phyloP scores from a whole-genome alignment of 2,797 vertebrate species.

The Neoniphon sammara region DNA sequence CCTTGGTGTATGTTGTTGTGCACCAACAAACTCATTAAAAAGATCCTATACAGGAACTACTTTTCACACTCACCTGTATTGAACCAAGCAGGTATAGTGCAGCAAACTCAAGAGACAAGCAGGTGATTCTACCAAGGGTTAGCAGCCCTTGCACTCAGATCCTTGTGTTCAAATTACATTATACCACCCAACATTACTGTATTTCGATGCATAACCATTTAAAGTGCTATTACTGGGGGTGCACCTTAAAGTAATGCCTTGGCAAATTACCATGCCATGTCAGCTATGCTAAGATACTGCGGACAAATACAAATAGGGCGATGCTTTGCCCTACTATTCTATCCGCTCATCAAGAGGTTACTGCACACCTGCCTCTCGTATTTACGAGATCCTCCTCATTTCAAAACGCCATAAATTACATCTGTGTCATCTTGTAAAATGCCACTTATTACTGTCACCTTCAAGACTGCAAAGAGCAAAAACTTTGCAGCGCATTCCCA shows the following conservation, averaged over 20 bases:
- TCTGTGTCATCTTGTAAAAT: slow-evolving; percentile 75
- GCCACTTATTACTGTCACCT: slow-evolving; percentile 74
- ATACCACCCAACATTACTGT: slow-evolving; percentile 40
- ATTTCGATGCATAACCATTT: slow-evolving; percentile 61
- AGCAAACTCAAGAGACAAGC: slow-evolving; percentile 46
- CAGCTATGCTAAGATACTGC: slow-evolving; percentile 20
- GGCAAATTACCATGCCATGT: slow-evolving; percentile 45
- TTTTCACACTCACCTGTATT: slow-evolving; percentile 62
- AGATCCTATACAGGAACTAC: slow-evolving; percentile 47
- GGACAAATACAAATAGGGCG: slow-evolving; percentile 48
- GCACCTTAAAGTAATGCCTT: slow-evolving; percentile 51
- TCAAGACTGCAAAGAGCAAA: slow-evolving; percentile 60
- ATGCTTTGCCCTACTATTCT: slow-evolving; percentile 44
- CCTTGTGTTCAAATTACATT: slow-evolving; percentile 64
- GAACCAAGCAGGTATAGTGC: slow-evolving; percentile 47
- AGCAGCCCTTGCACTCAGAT: slow-evolving; percentile 59
- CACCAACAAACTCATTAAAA: slow-evolving; percentile 60
- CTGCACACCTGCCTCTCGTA: slow-evolving; percentile 53
- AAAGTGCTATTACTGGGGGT: slow-evolving; percentile 53
- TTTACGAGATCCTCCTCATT: slow-evolving; percentile 67
- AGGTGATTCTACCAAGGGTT: slow-evolving; percentile 41
- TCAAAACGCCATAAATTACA: slow-evolving; percentile 72
- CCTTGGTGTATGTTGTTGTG: slow-evolving; percentile 41
- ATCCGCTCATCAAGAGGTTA: slow-evolving; percentile 55
- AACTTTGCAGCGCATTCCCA: slow-evolving; percentile 53